phyloP scores from a whole-genome alignment of 2,113 vertebrate species.

The Myrmophylax atrothorax region DNA sequence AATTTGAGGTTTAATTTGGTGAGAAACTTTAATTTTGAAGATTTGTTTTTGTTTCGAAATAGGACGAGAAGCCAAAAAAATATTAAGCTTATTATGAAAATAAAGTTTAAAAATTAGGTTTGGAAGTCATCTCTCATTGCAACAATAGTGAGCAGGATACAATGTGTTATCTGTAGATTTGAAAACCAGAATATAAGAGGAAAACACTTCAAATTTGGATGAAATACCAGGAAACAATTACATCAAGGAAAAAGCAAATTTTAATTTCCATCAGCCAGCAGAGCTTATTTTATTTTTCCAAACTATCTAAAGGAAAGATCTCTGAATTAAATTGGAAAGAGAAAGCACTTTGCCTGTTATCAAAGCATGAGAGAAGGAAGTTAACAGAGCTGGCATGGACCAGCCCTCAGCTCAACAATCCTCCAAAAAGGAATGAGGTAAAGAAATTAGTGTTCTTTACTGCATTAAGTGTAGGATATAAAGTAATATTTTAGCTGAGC shows the following conservation, averaged over 20 bases:
- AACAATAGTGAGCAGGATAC: background rate
- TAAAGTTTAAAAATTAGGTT: background rate
- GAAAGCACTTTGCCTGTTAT: background rate
- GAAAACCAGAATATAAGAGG: background rate
- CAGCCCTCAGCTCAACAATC: background rate
- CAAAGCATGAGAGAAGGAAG: background rate
- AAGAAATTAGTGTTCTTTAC: background rate
- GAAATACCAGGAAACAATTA: slow-evolving; percentile 41
- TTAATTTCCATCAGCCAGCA: background rate
- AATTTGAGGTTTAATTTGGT: background rate
- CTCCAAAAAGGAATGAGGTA: background rate
- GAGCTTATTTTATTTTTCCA: background rate
- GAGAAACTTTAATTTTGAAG: slow-evolving; percentile 6
- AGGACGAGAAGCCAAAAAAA: background rate
- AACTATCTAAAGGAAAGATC: slow-evolving; percentile 7
- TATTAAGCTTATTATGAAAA: background rate
- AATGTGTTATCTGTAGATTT: slow-evolving; percentile 14
- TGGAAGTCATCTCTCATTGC: background rate
- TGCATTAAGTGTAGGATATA: background rate
- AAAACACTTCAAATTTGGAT: slow-evolving; percentile 2
- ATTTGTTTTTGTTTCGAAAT: background rate
- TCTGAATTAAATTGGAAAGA: background rate
- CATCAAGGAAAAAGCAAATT: background rate
- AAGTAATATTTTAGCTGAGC: background rate
- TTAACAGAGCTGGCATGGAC: background rate